Percentiles rank a stretch among this genome's conserved stretches.
Conservation (phyloP, 64 coral and sea anemone genomes). For the Dendrophyllia cribrosa region DNA sequence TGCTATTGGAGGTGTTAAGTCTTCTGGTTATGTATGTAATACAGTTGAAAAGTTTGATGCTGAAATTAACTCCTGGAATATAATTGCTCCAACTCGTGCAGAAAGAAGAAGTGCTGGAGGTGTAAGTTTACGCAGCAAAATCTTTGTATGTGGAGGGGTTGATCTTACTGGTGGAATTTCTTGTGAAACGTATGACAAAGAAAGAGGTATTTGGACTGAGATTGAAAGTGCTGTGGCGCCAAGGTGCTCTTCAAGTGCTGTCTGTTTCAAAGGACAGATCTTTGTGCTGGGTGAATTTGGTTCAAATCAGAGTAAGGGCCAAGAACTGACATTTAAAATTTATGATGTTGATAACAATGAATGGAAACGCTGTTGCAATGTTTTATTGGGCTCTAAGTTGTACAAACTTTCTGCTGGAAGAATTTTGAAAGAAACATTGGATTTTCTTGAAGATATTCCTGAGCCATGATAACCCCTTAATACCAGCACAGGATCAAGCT, state of each 20-base stretch:
- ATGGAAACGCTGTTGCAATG: background rate
- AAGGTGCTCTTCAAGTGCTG: background rate
- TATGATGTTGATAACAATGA: background rate
- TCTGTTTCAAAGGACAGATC: background rate
- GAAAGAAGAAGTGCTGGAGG: constrained; percentile 40
- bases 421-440: background rate
- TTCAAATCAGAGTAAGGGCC: background rate
- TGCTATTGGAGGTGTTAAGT: constrained; percentile 59
- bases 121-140: constrained; percentile 20
- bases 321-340: background rate
- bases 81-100: constrained; percentile 28
- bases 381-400: background rate
- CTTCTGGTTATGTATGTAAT: constrained; percentile 15
- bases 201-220: background rate
- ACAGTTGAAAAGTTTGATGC: constrained; percentile 67
- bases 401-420: background rate
- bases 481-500: too few species aligned
- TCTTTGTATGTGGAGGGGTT: constrained; percentile 64
- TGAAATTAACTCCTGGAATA: constrained; percentile 40
- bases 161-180: background rate
- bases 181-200: constrained; percentile 66
- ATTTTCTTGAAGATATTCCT: background rate
- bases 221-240: background rate
- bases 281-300: background rate
- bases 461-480: background rate